Percentiles rank a stretch among this genome's conserved stretches.
phyloP scores from a whole-genome alignment of 1,140 invertebrate species.

The Mycetomoellerius zeteki region DNA sequence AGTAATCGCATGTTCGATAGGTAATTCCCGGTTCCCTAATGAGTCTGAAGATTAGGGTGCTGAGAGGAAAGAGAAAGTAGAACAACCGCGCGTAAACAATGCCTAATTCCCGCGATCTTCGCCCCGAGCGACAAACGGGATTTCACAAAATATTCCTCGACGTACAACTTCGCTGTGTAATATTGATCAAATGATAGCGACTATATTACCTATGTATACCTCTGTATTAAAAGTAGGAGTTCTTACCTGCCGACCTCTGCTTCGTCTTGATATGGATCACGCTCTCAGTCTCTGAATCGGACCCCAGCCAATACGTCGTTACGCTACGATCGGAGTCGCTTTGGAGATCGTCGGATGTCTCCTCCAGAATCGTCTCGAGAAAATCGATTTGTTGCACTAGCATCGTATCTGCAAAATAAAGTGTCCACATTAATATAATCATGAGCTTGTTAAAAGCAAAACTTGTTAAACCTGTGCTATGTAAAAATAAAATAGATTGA shows the following conservation, averaged over 20 bases:
- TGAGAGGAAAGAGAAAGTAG: conserved; percentile 66
- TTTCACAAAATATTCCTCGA: conserved; percentile 57
- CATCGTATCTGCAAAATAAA: conserved; percentile 86
- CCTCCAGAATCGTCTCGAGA: conserved; percentile 92
- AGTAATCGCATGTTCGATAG: conserved; percentile 1
- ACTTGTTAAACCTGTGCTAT: no score
- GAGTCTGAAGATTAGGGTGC: conserved; percentile 31
- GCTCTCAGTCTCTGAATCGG: conserved; percentile 89
- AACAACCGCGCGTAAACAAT: conserved; percentile 54
- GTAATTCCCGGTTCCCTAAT: conserved; percentile 36
- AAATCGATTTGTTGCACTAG: conserved; percentile 87
- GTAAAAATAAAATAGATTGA: neutral
- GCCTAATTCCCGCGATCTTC: conserved; percentile 13
- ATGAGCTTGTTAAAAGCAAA: neutral
- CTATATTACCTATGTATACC: neutral
- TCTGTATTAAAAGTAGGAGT: neutral
- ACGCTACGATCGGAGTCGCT: conserved; percentile 89
- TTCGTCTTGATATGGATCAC: conserved; percentile 84
- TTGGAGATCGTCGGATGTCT: conserved; percentile 92
- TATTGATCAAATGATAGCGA: neutral
- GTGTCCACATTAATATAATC: neutral
- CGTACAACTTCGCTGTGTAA: neutral
- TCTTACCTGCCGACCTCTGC: conserved; percentile 81
- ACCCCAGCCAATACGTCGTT: conserved; percentile 88
- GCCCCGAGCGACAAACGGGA: conserved; percentile 1